Percentiles rank a stretch among this genome's conserved stretches.
phyloP scores from a whole-genome alignment of 2,113 vertebrate species.

The Catharus bicknelli region DNA sequence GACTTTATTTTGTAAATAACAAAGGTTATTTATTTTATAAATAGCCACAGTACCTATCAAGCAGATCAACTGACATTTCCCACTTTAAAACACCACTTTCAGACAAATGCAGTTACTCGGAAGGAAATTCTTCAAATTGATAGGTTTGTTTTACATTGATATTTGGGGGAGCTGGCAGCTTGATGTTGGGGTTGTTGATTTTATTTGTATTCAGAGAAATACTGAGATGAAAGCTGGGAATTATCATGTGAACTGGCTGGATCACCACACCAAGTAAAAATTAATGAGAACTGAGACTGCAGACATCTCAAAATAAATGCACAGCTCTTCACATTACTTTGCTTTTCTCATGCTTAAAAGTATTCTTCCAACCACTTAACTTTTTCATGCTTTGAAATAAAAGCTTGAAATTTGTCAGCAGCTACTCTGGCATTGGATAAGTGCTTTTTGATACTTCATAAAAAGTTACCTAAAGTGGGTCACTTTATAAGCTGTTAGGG shows the following conservation, averaged over 20 bases:
- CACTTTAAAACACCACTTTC: background rate
- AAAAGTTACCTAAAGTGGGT: conserved; percentile 54
- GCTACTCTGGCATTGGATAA: conserved; percentile 45
- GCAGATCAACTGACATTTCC: background rate
- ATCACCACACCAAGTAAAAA: background rate
- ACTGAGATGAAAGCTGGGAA: background rate
- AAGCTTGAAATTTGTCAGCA: conserved; percentile 65
- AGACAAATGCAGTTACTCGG: background rate
- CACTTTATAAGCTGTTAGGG: conserved; percentile 38
- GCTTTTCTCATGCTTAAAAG: conserved; percentile 29
- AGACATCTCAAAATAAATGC: conserved; percentile 21
- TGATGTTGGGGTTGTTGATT: background rate
- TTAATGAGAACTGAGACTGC: background rate
- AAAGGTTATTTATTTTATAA: background rate
- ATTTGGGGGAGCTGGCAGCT: background rate
- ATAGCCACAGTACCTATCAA: background rate
- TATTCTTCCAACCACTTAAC: conserved; percentile 32
- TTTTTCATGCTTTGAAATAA: conserved; percentile 44
- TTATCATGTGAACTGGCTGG: background rate
- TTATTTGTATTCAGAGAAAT: background rate
- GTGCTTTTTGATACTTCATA: conserved; percentile 50
- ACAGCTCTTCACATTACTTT: background rate
- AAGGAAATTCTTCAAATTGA: background rate
- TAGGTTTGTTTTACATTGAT: background rate
- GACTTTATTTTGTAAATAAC: background rate